Conservation (phyloP, 2,113 vertebrate species). For the Leptobrachium leishanense region DNA sequence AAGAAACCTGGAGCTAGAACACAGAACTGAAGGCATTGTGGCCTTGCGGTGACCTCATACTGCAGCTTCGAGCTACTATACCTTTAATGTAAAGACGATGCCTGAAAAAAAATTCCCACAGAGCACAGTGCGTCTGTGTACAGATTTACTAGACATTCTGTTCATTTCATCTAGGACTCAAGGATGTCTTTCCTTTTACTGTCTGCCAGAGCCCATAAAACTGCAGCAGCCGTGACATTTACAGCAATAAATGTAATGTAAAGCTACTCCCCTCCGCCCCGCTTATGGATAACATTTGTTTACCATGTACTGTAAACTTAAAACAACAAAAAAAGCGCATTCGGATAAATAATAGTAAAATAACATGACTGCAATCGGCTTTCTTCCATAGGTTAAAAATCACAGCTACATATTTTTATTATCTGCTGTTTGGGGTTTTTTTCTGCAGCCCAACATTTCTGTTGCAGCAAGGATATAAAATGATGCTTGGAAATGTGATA, state of each 20-base stretch:
- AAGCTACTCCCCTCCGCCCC: slow-evolving; percentile 8
- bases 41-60: slow-evolving; percentile 30
- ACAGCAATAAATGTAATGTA: slow-evolving; percentile 45
- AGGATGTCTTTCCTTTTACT: slow-evolving; percentile 41
- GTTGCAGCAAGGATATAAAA: slow-evolving; percentile 73
- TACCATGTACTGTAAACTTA: slow-evolving; percentile 50
- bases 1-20: neutral
- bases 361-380: slow-evolving; percentile 61
- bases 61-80: slow-evolving; percentile 7
- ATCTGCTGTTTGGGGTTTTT: slow-evolving; percentile 43
- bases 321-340: slow-evolving; percentile 2
- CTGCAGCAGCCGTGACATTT: slow-evolving; percentile 41
- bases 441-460: slow-evolving; percentile 63
- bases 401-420: slow-evolving; percentile 48
- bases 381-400: slow-evolving; percentile 63
- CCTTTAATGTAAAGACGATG: slow-evolving; percentile 11
- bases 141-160: slow-evolving; percentile 39
- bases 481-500: slow-evolving; percentile 82
- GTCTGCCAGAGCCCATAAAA: slow-evolving; percentile 47
- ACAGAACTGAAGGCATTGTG: neutral
- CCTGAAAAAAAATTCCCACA: slow-evolving; percentile 2
- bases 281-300: slow-evolving; percentile 51
- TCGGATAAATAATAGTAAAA: slow-evolving; percentile 47
- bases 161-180: slow-evolving; percentile 40
- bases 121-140: slow-evolving; percentile 13